phyloP scores from a whole-genome alignment of 2,113 vertebrate genomes.

The Varanus komodoensis region DNA sequence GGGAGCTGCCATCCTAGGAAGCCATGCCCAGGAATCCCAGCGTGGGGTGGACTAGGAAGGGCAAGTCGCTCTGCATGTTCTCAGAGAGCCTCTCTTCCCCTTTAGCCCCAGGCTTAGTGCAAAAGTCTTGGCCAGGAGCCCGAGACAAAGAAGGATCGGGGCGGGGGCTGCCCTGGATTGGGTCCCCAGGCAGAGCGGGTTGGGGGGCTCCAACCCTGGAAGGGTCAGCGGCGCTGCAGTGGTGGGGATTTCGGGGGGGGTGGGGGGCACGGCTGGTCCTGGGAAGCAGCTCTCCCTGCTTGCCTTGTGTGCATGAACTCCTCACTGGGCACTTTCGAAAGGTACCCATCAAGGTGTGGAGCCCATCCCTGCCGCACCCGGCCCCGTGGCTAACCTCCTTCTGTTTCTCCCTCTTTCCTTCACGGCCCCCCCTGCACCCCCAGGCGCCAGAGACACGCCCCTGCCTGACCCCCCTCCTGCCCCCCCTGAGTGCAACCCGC shows the following conservation, averaged over 20 bases:
- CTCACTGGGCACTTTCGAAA: neutral
- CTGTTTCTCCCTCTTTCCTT: neutral
- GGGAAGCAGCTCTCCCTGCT: no score
- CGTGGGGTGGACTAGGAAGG: neutral
- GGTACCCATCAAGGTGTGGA: neutral
- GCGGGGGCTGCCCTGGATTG: no score
- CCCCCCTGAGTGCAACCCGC: neutral
- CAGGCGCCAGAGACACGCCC: slow-evolving; percentile 1
- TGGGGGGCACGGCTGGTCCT: neutral
- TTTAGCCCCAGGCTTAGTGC: neutral
- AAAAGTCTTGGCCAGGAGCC: no score
- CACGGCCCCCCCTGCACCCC: neutral
- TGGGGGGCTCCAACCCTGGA: neutral
- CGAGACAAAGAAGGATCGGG: no score
- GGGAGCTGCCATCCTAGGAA: neutral
- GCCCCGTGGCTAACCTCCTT: neutral
- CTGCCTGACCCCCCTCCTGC: slow-evolving; percentile 18
- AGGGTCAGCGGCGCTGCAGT: neutral
- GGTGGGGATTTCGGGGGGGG: no score
- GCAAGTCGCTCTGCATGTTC: neutral
- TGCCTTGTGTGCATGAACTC: neutral
- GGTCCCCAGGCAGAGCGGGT: no score
- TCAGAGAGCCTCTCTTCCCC: neutral
- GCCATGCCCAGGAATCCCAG: neutral
- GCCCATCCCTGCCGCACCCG: no score